phyloP scores from a whole-genome alignment of 2,113 vertebrate species.

The Passer domesticus region DNA sequence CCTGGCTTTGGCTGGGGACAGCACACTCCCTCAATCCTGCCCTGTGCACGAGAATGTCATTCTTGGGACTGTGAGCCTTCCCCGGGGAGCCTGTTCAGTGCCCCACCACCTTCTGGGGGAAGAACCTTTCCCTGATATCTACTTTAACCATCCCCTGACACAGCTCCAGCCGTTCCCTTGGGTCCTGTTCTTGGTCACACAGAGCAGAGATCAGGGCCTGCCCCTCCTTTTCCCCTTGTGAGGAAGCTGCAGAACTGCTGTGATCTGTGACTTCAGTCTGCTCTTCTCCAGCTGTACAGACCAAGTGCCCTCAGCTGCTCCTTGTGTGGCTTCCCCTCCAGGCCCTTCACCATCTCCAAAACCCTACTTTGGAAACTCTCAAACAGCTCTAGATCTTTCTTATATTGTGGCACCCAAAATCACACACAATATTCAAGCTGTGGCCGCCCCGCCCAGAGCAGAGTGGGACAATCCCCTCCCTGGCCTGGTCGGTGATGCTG shows the following conservation, averaged over 20 bases:
- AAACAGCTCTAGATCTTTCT: not conserved
- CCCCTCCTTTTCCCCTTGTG: rapidly evolving
- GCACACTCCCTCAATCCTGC: rapidly evolving
- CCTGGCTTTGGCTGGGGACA: too few relatives aligned
- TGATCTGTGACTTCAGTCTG: not conserved
- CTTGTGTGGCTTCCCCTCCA: rapidly evolving
- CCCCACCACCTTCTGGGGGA: rapidly evolving
- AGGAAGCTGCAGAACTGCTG: not conserved
- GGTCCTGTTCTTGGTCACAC: not conserved
- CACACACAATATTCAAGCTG: not conserved
- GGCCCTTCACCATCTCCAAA: not conserved
- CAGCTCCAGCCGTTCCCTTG: rapidly evolving
- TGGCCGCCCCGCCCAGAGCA: rapidly evolving
- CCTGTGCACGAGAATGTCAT: rapidly evolving
- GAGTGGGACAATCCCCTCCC: not conserved
- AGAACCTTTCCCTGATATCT: not conserved
- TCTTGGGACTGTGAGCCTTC: rapidly evolving
- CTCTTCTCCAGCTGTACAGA: not conserved
- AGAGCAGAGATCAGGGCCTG: too few relatives aligned
- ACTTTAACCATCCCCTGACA: rapidly evolving
- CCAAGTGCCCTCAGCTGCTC: not conserved
- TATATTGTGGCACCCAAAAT: not conserved
- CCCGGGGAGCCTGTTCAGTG: not conserved
- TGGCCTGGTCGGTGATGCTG: rapidly evolving
- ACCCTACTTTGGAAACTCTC: not conserved